phyloP scores from a whole-genome alignment of 2,888 invertebrate genomes.

The Pristionchus exspectatus region DNA sequence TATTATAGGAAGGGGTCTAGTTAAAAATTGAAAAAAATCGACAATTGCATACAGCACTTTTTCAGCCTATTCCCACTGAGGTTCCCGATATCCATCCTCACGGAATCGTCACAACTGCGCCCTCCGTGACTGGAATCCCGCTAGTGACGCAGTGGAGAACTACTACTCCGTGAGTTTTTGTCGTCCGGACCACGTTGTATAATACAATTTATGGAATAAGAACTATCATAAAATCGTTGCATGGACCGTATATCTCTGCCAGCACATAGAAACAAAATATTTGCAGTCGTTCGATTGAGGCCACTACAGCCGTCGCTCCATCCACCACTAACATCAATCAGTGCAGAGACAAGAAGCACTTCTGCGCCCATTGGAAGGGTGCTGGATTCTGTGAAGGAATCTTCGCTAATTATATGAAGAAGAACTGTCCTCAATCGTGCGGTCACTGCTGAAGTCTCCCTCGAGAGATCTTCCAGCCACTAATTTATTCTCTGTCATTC shows the following conservation, averaged over 20 bases:
- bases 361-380: constrained; percentile 76
- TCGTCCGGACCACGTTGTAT: background rate
- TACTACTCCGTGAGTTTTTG: constrained; percentile 52
- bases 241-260: too few species aligned
- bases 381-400: constrained; percentile 78
- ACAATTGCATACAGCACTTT: background rate
- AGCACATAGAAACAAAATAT: too few species aligned
- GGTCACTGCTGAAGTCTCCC: constrained; percentile 67
- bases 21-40: too few species aligned
- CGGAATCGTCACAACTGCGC: background rate
- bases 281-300: constrained; percentile 31
- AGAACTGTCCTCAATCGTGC: constrained; percentile 75
- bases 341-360: constrained; percentile 75
- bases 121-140: background rate
- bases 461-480: background rate
- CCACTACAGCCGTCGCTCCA: background rate
- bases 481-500: constrained; percentile 20
- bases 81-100: constrained; percentile 61
- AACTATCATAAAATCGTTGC: too few species aligned
- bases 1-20: too few species aligned
- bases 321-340: constrained; percentile 55
- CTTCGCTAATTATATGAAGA: constrained; percentile 76
- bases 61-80: constrained; percentile 71
- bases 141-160: constrained; percentile 54
- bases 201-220: too few species aligned